phyloP scores from a whole-genome alignment of 2,113 vertebrate species.

The Desmodus rotundus region DNA sequence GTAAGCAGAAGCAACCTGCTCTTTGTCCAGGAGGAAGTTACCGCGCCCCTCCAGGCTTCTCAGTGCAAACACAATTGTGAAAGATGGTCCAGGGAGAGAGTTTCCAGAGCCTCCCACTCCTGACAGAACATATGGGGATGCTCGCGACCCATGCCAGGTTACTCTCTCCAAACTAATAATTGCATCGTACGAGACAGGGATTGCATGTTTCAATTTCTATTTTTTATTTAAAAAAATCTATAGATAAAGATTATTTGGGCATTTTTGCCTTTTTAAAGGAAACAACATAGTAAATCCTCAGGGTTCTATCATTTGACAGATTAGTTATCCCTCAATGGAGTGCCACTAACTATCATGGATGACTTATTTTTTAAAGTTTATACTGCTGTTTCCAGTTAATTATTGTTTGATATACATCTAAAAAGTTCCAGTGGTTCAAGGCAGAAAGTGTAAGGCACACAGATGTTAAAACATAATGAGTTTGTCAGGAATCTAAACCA shows the following conservation, averaged over 20 bases:
- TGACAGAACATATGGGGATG: not conserved
- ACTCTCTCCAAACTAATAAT: not conserved
- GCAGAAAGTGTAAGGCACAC: not conserved
- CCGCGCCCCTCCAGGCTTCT: rapidly evolving
- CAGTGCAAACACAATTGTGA: no score
- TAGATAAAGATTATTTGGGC: not conserved
- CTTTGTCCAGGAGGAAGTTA: not conserved
- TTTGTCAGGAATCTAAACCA: not conserved
- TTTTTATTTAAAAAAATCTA: not conserved
- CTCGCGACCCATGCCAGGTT: not conserved
- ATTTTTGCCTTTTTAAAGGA: not conserved
- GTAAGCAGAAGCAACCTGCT: not conserved
- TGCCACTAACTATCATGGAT: not conserved
- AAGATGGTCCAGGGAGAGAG: not conserved
- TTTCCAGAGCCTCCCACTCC: not conserved
- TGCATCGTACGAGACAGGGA: not conserved
- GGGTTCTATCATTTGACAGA: not conserved
- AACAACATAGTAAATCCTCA: not conserved
- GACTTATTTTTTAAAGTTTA: not conserved
- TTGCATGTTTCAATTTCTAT: not conserved
- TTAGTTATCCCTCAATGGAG: not conserved
- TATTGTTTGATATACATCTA: not conserved
- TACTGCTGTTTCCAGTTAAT: not conserved
- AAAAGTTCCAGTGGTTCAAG: not conserved
- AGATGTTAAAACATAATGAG: not conserved